Evolutionary conservation across 2,113 vertebrate genomes (phyloP).

Genomic region (Haemorhous mexicanus): DNA sequence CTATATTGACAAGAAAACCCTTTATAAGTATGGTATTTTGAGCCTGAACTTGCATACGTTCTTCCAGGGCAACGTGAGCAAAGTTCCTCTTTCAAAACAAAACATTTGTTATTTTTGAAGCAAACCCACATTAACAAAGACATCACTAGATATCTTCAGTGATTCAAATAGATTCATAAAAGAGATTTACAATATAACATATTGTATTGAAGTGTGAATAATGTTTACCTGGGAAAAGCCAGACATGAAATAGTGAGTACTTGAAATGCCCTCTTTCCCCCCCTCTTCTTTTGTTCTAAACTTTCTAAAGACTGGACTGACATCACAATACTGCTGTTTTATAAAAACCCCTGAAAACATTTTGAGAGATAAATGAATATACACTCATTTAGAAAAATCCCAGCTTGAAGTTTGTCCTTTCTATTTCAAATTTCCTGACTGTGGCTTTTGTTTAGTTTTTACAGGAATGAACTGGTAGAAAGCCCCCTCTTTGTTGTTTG

Average conservation of each 20-base stretch:
- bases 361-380: background rate
- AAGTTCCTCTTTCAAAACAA: background rate
- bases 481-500: fast-evolving
- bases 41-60: background rate
- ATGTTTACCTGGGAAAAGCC: background rate
- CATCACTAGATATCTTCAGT: background rate
- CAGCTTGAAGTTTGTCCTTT: background rate
- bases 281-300: background rate
- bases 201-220: background rate
- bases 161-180: background rate
- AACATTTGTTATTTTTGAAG: background rate
- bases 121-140: background rate
- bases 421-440: background rate
- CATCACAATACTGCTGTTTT: background rate
- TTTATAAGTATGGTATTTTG: background rate
- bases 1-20: background rate
- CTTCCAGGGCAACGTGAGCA: background rate
- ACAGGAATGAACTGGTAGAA: background rate
- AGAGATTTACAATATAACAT: background rate
- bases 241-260: background rate
- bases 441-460: background rate
- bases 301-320: background rate
- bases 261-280: background rate
- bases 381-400: background rate
- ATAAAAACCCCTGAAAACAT: fast-evolving